phyloP scores from a whole-genome alignment of 2,113 vertebrate species.

The Cathartes aura region DNA sequence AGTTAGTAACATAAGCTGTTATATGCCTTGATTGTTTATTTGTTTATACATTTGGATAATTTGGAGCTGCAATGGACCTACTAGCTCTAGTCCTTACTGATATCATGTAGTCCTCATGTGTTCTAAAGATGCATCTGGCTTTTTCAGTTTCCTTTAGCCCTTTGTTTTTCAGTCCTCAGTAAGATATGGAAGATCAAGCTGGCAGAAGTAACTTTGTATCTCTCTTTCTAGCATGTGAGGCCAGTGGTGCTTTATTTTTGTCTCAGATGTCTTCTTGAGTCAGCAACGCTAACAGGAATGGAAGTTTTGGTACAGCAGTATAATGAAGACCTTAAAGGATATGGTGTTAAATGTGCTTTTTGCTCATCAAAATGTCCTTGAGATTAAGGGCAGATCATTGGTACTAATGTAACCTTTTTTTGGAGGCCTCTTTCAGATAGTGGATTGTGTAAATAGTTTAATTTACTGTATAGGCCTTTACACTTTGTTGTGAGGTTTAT shows the following conservation, averaged over 20 bases:
- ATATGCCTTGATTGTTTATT: not conserved
- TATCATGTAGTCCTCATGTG: too few species aligned
- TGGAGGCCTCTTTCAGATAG: not conserved
- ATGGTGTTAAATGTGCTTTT: not conserved
- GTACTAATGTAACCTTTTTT: not conserved
- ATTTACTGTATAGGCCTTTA: not conserved
- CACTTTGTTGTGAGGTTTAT: not conserved
- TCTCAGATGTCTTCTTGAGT: not conserved
- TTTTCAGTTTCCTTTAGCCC: not conserved
- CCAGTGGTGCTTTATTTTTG: not conserved
- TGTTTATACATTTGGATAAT: not conserved
- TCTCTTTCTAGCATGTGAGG: not conserved
- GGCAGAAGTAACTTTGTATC: not conserved
- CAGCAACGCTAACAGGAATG: not conserved
- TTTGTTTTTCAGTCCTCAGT: not conserved
- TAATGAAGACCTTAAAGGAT: not conserved
- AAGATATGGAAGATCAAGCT: not conserved
- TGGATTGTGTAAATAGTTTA: not conserved
- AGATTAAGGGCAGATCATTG: not conserved
- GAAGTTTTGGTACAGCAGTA: not conserved
- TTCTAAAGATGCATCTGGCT: not conserved
- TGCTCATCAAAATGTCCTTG: not conserved
- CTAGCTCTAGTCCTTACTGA: not conserved
- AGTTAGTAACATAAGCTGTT: not conserved
- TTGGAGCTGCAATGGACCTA: not conserved